These are phyloP conservation scores for Chymomyza procnemis DNA, from an alignment of 2,888 invertebrate genomes.

Conservation along the genomic window DNA sequence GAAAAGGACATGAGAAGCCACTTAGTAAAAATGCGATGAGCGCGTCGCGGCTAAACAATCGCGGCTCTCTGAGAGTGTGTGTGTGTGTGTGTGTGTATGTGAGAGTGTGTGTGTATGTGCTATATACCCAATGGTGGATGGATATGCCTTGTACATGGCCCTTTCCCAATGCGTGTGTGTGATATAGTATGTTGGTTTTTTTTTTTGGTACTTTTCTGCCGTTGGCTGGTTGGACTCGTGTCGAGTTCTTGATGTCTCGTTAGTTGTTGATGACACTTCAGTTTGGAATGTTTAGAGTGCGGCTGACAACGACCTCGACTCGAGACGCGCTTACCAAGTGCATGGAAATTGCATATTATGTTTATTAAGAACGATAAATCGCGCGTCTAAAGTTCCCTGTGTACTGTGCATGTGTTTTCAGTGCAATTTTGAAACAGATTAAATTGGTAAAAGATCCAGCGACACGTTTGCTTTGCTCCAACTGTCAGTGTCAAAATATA, in stretches of 20 bases:
- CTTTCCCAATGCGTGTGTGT: constrained; percentile 11
- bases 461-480: neutral
- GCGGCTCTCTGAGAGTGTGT: constrained; percentile 5
- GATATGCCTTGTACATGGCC: constrained; percentile 52
- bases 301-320: constrained; percentile 49
- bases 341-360: constrained; percentile 1
- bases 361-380: neutral
- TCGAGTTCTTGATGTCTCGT: constrained; percentile 77
- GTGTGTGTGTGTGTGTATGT: constrained; percentile 23
- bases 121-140: constrained; percentile 68
- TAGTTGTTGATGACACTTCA: constrained; percentile 79
- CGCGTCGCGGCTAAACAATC: constrained; percentile 26
- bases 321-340: constrained; percentile 11
- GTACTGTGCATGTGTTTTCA: neutral
- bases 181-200: constrained; percentile 37
- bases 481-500: too few species aligned
- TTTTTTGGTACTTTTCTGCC: constrained; percentile 65
- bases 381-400: neutral
- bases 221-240: constrained; percentile 75
- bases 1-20: constrained; percentile 79
- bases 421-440: neutral
- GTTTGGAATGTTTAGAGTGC: constrained; percentile 75
- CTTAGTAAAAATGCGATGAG: constrained; percentile 64
- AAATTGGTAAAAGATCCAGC: neutral
- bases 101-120: constrained; percentile 29